phyloP scores from a whole-genome alignment of 1,140 invertebrate genomes.

The Ceratina japonica region DNA sequence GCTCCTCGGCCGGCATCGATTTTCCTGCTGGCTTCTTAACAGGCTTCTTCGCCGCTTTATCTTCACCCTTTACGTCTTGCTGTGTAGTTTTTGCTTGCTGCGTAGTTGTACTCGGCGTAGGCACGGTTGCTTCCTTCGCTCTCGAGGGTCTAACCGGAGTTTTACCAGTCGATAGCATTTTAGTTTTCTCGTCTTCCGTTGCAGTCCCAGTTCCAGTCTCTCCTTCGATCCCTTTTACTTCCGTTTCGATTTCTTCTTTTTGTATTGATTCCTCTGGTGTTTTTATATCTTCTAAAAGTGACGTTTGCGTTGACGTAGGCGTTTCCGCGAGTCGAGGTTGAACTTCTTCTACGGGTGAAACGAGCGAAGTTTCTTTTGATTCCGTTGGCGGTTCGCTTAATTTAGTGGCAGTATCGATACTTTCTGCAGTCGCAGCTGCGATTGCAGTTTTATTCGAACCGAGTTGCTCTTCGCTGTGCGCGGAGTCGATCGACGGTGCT shows the following conservation, averaged over 20 bases:
- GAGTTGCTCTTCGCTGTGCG: not conserved
- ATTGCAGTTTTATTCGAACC: not conserved
- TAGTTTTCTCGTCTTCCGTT: not conserved
- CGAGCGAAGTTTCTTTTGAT: not conserved
- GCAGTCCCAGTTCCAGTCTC: not conserved
- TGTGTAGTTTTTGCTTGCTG: constrained; percentile 47
- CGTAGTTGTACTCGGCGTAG: constrained; percentile 69
- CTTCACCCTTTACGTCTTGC: constrained; percentile 31
- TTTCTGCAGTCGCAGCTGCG: not conserved
- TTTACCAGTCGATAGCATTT: constrained; percentile 17
- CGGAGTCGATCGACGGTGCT: constrained; percentile 1
- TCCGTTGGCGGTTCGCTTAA: constrained; percentile 3
- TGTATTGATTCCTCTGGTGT: not conserved
- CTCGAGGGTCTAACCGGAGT: constrained; percentile 51
- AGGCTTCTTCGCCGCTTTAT: constrained; percentile 46
- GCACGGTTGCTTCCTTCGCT: constrained; percentile 59
- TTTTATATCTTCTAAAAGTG: not conserved
- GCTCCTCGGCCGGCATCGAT: constrained; percentile 37
- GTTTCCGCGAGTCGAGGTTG: not conserved
- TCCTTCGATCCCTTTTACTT: not conserved
- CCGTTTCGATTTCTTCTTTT: constrained; percentile 1
- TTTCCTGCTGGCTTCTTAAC: constrained; percentile 50
- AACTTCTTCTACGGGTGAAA: not conserved
- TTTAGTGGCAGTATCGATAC: constrained; percentile 10
- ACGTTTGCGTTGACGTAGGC: not conserved